These are phyloP conservation scores for Scomberomorus guttatus DNA, from an alignment of 2,797 vertebrate species.

Conservation along the genomic window DNA sequence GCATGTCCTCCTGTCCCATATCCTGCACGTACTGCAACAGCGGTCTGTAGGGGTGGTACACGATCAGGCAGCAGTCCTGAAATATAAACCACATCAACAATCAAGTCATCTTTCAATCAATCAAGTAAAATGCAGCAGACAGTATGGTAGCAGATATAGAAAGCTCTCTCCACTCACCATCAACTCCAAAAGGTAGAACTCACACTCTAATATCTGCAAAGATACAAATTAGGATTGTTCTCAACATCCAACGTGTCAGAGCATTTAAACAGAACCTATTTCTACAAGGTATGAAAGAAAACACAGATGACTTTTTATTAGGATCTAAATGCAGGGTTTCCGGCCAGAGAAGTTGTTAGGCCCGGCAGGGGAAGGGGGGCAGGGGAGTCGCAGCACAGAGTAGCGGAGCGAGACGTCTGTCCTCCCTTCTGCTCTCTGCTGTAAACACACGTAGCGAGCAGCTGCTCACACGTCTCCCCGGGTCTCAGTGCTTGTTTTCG, in stretches of 20 bases:
- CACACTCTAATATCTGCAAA: slow-evolving; percentile 97
- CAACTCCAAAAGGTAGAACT: slow-evolving; percentile 99
- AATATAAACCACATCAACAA: slow-evolving; percentile 26
- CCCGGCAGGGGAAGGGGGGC: too few relatives aligned
- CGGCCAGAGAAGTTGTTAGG: too few relatives aligned
- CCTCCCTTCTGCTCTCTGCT: too few relatives aligned
- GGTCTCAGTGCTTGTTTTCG: too few relatives aligned
- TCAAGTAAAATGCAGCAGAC: neutral
- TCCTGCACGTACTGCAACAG: slow-evolving; percentile 99
- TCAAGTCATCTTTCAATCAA: neutral
- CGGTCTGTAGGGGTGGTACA: slow-evolving; percentile 99
- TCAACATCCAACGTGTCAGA: neutral
- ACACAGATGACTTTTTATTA: neutral
- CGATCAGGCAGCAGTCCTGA: slow-evolving; percentile 99
- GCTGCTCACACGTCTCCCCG: too few relatives aligned
- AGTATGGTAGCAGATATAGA: neutral
- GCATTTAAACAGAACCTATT: neutral
- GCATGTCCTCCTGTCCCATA: slow-evolving; percentile 99
- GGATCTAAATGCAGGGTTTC: too few relatives aligned
- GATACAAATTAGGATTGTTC: slow-evolving; percentile 33
- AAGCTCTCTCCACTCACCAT: slow-evolving; percentile 90
- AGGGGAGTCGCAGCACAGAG: too few relatives aligned
- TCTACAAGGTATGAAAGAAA: neutral
- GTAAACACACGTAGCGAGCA: too few relatives aligned
- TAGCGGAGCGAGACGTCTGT: too few relatives aligned